Evolutionary conservation across 2,888 invertebrate species (phyloP).

Genomic region (Sycophila texana): DNA sequence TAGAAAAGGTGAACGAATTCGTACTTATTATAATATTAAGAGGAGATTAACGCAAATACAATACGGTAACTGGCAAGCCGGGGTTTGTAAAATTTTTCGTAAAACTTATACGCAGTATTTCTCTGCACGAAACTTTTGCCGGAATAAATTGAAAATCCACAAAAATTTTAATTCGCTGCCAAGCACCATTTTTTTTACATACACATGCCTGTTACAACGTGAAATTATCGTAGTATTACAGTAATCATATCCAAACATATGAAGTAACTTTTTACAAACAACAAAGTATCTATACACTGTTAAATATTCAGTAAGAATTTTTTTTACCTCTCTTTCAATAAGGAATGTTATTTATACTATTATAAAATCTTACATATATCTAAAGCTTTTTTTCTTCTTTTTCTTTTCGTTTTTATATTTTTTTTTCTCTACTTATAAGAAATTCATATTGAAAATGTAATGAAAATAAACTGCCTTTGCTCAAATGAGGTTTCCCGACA

Average conservation of each 20-base stretch:
- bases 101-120: conserved; percentile 22
- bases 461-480: neutral
- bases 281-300: conserved; percentile 13
- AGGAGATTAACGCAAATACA: conserved; percentile 21
- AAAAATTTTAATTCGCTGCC: conserved; percentile 10
- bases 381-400: neutral
- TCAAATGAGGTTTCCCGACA: neutral
- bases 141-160: conserved; percentile 13
- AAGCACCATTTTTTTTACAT: neutral
- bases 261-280: conserved; percentile 35
- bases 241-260: conserved; percentile 1
- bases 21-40: neutral
- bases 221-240: neutral
- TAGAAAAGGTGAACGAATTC: no score
- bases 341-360: conserved; percentile 16
- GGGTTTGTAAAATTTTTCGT: conserved; percentile 1
- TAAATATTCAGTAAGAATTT: conserved; percentile 23
- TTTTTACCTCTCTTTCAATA: conserved; percentile 8
- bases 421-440: neutral
- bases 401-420: neutral
- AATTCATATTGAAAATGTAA: conserved; percentile 23
- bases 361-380: conserved; percentile 31
- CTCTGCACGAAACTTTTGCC: conserved; percentile 31
- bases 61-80: neutral
- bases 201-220: neutral